Base-by-base conservation (phyloP, 92 coral and sea anemone species). In the Diadumene lineata region DNA sequence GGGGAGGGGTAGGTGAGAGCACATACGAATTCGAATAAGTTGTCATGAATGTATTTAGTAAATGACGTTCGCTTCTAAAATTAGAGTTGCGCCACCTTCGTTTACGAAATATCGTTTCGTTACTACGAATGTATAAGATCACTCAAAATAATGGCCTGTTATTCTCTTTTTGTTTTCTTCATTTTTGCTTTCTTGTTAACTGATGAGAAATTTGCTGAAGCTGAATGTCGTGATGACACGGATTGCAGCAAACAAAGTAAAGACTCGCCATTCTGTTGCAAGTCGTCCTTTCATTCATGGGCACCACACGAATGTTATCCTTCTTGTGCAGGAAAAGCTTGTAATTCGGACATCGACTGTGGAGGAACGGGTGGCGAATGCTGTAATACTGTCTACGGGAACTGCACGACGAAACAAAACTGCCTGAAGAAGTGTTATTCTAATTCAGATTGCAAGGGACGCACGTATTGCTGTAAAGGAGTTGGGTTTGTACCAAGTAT, bases 331-430 rank as follows among this genome's bases (percentile, higher is more conserved):
- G 79, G 79, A 27, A 74, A 74, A 74, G 46, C 71, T 43, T 74
- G 79, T 57, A 53, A 74, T 30, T 11, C 21, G 56, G 79, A 74
- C 79, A 74, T 13, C 58, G 69, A 74, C 60, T 74, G 79, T 57
- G 79, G 79, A 74, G 79, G 79, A 33, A 8, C 70, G 34, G 79
- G 66, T 22, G 79, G 79, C 23, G 67, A 60, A 74, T 74, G 79
- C 58, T 74, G 79, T 57, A 57, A 74, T 74, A 74, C 79, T 32
- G 79, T 60, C 66, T 7, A 55, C 79, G 55, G 55, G 56, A 74
- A 74, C 23, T 74, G 79, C 34, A 55, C 79, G 16, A 55, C 79
- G 34, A 58, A 30, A 69, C 58, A 55, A 32, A 74, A 56, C 60
- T 74, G 79, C 67, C 60, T 57, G 79, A 74, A 74, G 79, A 55